Percentiles rank a stretch among this genome's conserved stretches.
Conservation (phyloP, 2,888 invertebrate species). For the Pandemis heparana region DNA sequence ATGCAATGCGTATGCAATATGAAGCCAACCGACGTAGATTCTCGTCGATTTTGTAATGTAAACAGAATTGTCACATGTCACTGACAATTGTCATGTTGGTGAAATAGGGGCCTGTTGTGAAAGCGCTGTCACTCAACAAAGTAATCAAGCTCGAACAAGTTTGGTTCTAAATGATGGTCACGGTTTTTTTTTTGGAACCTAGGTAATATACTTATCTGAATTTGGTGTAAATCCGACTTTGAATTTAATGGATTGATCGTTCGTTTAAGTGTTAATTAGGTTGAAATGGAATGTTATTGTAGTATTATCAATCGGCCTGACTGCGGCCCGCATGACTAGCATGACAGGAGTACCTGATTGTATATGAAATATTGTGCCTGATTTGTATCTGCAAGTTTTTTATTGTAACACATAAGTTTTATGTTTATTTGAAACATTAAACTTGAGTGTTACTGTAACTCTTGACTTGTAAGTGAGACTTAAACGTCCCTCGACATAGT, state of each 20-base stretch:
- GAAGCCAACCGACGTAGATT: too few species aligned
- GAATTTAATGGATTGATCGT: not conserved
- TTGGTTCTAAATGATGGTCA: not conserved
- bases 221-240: not conserved
- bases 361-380: not conserved
- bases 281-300: slow-evolving; percentile 49
- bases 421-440: not conserved
- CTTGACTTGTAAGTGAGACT: not conserved
- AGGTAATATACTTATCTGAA: not conserved
- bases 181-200: not conserved
- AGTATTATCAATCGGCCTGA: slow-evolving; percentile 49
- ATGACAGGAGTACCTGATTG: slow-evolving; percentile 60
- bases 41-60: too few species aligned
- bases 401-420: slow-evolving; percentile 17
- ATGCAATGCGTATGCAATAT: too few species aligned
- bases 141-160: not conserved
- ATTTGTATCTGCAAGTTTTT: slow-evolving; percentile 3
- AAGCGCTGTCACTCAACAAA: not conserved
- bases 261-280: not conserved
- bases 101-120: not conserved
- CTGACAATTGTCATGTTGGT: too few species aligned
- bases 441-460: not conserved
- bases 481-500: not conserved
- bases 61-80: too few species aligned
- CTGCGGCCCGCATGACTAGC: slow-evolving; percentile 61